Evolutionary conservation across 2,113 vertebrate genomes (phyloP).

Genomic region (Globicephala melas): DNA sequence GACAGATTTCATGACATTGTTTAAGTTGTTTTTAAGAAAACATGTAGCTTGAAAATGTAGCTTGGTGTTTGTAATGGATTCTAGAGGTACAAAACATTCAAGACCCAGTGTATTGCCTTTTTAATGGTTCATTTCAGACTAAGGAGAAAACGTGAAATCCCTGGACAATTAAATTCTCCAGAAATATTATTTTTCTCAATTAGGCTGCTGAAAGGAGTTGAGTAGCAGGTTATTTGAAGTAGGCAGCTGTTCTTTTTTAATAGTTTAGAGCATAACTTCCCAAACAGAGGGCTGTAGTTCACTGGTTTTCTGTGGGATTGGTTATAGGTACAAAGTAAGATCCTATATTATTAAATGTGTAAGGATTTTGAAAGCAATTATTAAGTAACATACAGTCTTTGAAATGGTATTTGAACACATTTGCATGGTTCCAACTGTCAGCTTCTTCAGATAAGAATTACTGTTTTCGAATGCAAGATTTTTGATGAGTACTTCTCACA

Average conservation of each 20-base stretch:
- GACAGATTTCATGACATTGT: neutral
- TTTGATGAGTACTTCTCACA: neutral
- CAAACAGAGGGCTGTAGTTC: neutral
- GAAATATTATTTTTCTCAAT: conserved; percentile 22
- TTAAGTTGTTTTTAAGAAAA: conserved; percentile 31
- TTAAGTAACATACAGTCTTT: conserved; percentile 1
- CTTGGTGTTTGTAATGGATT: neutral
- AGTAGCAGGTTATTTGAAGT: neutral
- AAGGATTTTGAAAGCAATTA: neutral
- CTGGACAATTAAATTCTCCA: neutral
- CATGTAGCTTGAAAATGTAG: conserved; percentile 1
- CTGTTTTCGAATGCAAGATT: neutral
- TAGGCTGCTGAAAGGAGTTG: neutral
- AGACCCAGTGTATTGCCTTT: neutral
- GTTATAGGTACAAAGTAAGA: neutral
- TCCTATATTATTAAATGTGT: neutral
- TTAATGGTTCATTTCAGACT: conserved; percentile 36
- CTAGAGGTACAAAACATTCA: neutral
- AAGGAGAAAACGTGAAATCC: conserved; percentile 19
- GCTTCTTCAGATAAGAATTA: neutral
- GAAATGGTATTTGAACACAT: conserved; percentile 3
- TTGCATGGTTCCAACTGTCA: neutral
- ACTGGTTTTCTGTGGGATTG: neutral
- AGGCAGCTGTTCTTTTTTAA: neutral
- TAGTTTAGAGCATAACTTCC: neutral